These are phyloP conservation scores for Actinopyga echinites DNA, from an alignment of 53 echinoderm and acorn worm genomes.

Conservation along the genomic window DNA sequence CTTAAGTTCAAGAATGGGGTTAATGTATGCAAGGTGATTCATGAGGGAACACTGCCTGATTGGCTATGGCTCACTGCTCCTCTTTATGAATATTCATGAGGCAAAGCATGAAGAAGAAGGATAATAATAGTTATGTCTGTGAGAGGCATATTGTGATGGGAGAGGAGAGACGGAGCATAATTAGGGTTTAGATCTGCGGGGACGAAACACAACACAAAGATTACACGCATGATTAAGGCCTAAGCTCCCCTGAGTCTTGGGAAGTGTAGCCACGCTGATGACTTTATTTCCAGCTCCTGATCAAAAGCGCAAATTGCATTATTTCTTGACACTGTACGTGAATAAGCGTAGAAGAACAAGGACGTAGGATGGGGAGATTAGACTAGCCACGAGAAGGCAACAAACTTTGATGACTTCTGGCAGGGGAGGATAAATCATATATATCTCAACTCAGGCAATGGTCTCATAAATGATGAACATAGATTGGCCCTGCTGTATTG, in stretches of 20 bases:
- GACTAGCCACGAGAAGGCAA: not conserved
- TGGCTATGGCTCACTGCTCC: constrained; percentile 50
- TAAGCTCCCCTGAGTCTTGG: constrained; percentile 35
- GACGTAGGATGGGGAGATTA: not conserved
- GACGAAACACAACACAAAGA: constrained; percentile 51
- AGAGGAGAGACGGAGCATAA: constrained; percentile 32
- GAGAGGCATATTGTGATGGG: constrained; percentile 37
- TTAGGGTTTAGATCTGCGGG: constrained; percentile 35
- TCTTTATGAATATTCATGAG: constrained; percentile 41
- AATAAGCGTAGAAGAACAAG: constrained; percentile 35
- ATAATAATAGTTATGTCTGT: constrained; percentile 40
- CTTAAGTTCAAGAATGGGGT: constrained; percentile 50
- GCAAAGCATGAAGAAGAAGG: constrained; percentile 26
- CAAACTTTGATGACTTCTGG: constrained; percentile 40
- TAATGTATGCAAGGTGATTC: constrained; percentile 50
- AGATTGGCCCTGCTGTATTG: too few relatives aligned
- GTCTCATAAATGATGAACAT: too few relatives aligned
- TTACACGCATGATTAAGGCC: constrained; percentile 50
- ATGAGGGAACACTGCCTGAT: constrained; percentile 43
- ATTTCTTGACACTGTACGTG: constrained; percentile 30
- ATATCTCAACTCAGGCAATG: too few relatives aligned
- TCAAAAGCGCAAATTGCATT: constrained; percentile 43
- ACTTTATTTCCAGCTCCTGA: constrained; percentile 25
- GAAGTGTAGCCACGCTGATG: constrained; percentile 36
- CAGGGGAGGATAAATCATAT: not conserved